Conservation (phyloP, 2,113 vertebrate genomes). For the Bothrops jararaca region DNA sequence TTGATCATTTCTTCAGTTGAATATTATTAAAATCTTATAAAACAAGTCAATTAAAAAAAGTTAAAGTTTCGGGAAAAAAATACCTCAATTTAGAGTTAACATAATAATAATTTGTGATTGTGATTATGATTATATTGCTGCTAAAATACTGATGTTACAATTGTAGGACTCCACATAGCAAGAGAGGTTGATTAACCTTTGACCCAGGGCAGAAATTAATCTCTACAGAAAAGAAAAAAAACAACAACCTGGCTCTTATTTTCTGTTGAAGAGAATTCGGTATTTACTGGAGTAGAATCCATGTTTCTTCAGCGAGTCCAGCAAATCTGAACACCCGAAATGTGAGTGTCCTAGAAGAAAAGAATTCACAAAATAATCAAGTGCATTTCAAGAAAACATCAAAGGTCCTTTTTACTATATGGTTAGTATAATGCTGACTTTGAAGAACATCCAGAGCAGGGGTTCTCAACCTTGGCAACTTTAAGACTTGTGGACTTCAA, state of each 20-base stretch:
- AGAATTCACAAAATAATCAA: background rate
- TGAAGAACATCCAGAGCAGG: background rate
- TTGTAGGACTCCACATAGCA: background rate
- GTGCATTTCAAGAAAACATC: background rate
- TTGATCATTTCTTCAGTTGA: background rate
- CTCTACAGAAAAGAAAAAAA: background rate
- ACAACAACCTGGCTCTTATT: constrained; percentile 41
- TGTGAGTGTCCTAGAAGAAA: background rate
- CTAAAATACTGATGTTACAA: background rate
- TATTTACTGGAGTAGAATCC: constrained; percentile 23
- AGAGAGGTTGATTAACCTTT: background rate
- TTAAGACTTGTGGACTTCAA: no score
- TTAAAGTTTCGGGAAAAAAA: background rate
- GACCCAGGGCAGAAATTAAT: background rate
- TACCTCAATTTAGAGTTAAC: background rate
- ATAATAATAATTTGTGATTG: background rate
- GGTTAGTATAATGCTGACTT: background rate
- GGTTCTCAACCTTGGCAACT: no score
- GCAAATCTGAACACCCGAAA: background rate
- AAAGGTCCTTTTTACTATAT: background rate
- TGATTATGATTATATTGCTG: background rate
- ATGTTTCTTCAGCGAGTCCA: background rate
- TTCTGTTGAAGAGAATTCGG: background rate
- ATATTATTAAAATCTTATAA: background rate
- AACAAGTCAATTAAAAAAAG: background rate